Evolutionary conservation across 2,888 invertebrate genomes (phyloP).

Genomic region (Spodoptera littoralis): DNA sequence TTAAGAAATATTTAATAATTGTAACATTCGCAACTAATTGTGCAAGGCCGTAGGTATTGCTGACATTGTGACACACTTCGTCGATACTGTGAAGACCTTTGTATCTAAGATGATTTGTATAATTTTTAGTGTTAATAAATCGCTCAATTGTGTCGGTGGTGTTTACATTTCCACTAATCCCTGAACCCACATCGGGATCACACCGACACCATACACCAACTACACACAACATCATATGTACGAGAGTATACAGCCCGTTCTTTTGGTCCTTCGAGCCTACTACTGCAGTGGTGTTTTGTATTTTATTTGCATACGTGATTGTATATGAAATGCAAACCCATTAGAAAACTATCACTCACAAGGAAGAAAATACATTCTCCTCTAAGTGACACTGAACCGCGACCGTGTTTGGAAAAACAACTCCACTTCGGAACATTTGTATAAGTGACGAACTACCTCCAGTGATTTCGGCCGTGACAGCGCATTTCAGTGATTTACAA

Average conservation of each 20-base stretch:
- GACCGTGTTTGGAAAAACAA: constrained; percentile 4
- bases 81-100: too few relatives aligned
- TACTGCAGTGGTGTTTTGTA: constrained; percentile 1
- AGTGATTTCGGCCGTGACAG: constrained; percentile 4
- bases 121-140: too few relatives aligned
- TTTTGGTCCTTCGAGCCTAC: constrained; percentile 3
- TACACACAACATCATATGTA: too few relatives aligned
- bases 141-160: too few relatives aligned
- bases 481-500: constrained; percentile 3
- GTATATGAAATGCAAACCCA: background rate
- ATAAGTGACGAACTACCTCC: constrained; percentile 3
- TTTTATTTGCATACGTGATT: background rate
- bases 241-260: background rate
- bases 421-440: constrained; percentile 5
- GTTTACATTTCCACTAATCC: too few relatives aligned
- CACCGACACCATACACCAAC: too few relatives aligned
- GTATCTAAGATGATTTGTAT: too few relatives aligned
- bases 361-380: constrained; percentile 3
- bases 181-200: too few relatives aligned
- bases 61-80: too few relatives aligned
- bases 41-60: too few relatives aligned
- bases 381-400: background rate
- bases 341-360: constrained; percentile 2
- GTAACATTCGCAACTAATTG: too few relatives aligned
- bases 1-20: too few relatives aligned